These are phyloP conservation scores for Ciconia boyciana DNA, from an alignment of 2,113 vertebrate genomes.

Conservation along the genomic window DNA sequence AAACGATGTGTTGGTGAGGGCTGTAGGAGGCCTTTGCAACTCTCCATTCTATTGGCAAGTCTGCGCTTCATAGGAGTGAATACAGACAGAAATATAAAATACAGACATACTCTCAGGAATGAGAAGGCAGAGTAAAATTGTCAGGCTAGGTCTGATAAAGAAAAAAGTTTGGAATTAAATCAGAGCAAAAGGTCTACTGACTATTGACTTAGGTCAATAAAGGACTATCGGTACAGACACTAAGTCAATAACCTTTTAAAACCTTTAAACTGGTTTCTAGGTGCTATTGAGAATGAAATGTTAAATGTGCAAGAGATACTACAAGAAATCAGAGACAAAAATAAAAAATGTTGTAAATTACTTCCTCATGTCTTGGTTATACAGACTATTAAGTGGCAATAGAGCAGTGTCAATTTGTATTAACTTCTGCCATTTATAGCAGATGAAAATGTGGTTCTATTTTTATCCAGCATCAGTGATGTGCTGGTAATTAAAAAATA, in stretches of 20 bases:
- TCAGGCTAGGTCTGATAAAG: not conserved
- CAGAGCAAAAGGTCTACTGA: not conserved
- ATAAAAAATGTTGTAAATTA: not conserved
- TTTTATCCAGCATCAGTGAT: not conserved
- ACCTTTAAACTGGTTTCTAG: not conserved
- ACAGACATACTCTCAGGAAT: not conserved
- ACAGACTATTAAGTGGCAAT: not conserved
- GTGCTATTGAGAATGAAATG: not conserved
- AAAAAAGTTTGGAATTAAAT: not conserved
- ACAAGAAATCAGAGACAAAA: not conserved
- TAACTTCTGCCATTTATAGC: not conserved
- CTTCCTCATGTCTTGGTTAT: not conserved
- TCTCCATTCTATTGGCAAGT: not conserved
- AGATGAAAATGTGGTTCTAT: not conserved
- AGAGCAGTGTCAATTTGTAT: not conserved
- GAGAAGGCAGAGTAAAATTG: not conserved
- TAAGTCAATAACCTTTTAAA: not conserved
- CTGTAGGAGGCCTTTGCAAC: not conserved
- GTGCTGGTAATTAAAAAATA: slow-evolving; percentile 12
- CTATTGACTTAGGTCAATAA: not conserved
- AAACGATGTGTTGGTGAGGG: not conserved
- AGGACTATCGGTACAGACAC: not conserved
- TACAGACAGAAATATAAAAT: not conserved
- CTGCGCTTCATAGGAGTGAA: not conserved
- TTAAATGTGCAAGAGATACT: not conserved